phyloP scores from a whole-genome alignment of 2,113 vertebrate genomes.

The Coptodon rendalli region DNA sequence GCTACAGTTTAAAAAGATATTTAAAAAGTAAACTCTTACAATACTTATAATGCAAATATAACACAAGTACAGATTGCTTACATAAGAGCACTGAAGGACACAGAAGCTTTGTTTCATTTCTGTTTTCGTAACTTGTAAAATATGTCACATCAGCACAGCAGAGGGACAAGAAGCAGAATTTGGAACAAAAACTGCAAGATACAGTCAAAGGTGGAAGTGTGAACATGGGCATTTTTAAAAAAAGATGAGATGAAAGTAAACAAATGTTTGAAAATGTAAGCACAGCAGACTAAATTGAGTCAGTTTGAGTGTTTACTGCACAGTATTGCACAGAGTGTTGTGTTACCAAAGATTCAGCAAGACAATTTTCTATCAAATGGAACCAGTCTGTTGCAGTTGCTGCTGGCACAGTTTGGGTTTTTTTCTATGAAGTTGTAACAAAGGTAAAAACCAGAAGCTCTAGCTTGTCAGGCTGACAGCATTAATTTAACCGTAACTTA shows the following conservation, averaged over 20 bases:
- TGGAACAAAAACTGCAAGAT: neutral
- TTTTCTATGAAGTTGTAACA: rapidly evolving
- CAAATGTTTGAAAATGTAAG: neutral
- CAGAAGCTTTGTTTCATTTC: neutral
- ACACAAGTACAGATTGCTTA: neutral
- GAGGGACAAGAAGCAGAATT: neutral
- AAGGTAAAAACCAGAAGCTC: neutral
- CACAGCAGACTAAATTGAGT: neutral
- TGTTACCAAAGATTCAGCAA: neutral
- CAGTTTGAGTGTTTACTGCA: neutral
- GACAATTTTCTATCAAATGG: neutral
- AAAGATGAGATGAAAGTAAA: neutral
- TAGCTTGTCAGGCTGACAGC: neutral
- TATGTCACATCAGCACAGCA: neutral
- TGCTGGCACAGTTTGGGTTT: neutral
- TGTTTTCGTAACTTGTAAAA: neutral
- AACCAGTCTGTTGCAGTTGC: neutral
- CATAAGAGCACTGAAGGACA: neutral
- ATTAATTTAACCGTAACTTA: neutral
- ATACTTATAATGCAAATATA: neutral
- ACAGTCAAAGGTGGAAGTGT: neutral
- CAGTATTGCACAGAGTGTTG: neutral
- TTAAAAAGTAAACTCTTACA: neutral
- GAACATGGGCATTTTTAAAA: neutral
- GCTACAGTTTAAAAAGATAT: neutral